Percentiles rank a stretch among this genome's conserved stretches.
Conservation (phyloP, 2,888 invertebrate species). For the Pimpla rufipes region DNA sequence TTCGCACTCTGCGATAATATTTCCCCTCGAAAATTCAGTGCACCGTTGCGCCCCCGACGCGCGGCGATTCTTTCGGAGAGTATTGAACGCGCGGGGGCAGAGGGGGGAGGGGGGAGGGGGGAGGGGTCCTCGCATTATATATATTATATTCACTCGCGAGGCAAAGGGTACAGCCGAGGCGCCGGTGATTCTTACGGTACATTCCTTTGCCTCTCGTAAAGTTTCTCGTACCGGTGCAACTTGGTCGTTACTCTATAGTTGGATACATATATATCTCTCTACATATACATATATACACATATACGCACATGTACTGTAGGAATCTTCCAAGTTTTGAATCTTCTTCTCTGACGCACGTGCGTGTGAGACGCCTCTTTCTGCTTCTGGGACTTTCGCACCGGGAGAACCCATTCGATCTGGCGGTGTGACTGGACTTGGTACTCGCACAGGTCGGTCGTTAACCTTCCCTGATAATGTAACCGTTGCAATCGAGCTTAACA, state of each 20-base stretch:
- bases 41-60: not conserved
- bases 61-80: not conserved
- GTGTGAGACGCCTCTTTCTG: not conserved
- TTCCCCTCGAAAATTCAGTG: slow-evolving; percentile 7
- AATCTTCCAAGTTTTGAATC: slow-evolving; percentile 50
- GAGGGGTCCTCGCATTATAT: not conserved
- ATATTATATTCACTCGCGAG: slow-evolving; percentile 7
- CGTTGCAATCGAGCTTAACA: slow-evolving; percentile 17
- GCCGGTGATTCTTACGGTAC: slow-evolving; percentile 67
- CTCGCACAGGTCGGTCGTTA: slow-evolving; percentile 15
- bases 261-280: not conserved
- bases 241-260: slow-evolving; percentile 9
- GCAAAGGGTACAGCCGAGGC: slow-evolving; percentile 30
- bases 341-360: slow-evolving; percentile 59
- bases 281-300: not conserved
- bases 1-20: slow-evolving; percentile 23
- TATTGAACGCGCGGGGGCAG: not conserved
- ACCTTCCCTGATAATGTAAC: slow-evolving; percentile 19
- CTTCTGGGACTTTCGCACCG: not conserved
- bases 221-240: slow-evolving; percentile 34
- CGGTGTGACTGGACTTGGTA: slow-evolving; percentile 22
- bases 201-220: slow-evolving; percentile 61
- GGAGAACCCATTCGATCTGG: not conserved
- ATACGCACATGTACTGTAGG: not conserved
- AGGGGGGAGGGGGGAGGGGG: not conserved